A percentile compares a stretch with the other conserved stretches of the same genome.
Evolutionary conservation across 2,888 invertebrate species (phyloP).

Genomic region (Sycophila texana): DNA sequence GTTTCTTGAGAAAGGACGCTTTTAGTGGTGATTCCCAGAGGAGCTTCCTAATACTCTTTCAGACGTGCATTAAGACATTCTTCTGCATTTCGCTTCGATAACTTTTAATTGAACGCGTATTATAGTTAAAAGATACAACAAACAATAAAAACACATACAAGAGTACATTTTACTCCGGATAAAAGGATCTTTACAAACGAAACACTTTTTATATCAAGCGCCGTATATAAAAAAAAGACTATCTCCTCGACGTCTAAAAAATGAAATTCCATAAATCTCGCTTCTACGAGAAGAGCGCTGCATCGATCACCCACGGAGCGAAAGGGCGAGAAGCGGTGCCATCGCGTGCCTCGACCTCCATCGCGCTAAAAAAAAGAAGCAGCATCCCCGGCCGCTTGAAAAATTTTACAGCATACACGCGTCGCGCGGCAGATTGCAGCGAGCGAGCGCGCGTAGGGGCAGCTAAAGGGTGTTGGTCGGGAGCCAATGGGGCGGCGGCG

Average conservation of each 20-base stretch:
- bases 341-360: slow-evolving; percentile 1
- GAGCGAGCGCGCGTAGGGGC: too few species aligned
- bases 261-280: not conserved
- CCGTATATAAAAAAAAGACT: not conserved
- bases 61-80: too few species aligned
- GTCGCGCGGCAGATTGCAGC: slow-evolving; percentile 36
- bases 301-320: too few species aligned
- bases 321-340: not conserved
- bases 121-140: too few species aligned
- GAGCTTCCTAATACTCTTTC: too few species aligned
- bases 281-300: too few species aligned
- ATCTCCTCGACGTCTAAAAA: not conserved
- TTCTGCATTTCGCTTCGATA: slow-evolving; percentile 11
- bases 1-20: slow-evolving; percentile 18
- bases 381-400: not conserved
- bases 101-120: not conserved
- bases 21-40: too few species aligned
- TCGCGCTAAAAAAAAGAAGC: slow-evolving; percentile 13
- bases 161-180: too few species aligned
- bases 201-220: not conserved
- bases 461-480: slow-evolving; percentile 61
- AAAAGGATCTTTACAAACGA: not conserved
- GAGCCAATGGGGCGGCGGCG: slow-evolving; percentile 63
- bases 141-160: too few species aligned
- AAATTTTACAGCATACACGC: slow-evolving; percentile 33